phyloP scores from a whole-genome alignment of 2,113 vertebrate species.

The Regulus satrapa region DNA sequence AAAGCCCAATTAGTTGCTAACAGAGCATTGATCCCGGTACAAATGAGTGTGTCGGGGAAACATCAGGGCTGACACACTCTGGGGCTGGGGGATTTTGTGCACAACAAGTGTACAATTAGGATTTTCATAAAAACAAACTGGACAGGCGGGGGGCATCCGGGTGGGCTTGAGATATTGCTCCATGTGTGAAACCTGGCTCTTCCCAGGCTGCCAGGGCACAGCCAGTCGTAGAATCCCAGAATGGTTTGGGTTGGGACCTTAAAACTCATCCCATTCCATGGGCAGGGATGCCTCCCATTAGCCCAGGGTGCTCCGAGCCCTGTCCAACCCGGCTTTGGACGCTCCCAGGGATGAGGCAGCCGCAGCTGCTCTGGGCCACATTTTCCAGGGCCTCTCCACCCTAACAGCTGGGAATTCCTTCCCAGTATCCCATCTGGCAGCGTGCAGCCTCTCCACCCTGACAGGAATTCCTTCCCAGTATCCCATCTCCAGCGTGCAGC shows the following conservation, averaged over 20 bases:
- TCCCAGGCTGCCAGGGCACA: not conserved
- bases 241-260: not conserved
- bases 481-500: not conserved
- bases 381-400: fast-evolving
- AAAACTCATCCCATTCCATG: not conserved
- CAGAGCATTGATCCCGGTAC: constrained; percentile 75
- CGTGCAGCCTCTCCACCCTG: too few species aligned
- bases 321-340: fast-evolving
- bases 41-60: constrained; percentile 67
- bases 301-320: fast-evolving
- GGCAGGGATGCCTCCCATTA: not conserved
- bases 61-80: constrained; percentile 55
- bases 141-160: constrained; percentile 12
- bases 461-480: not conserved
- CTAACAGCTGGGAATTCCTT: fast-evolving
- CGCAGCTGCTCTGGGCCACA: not conserved
- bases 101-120: constrained; percentile 38
- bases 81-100: constrained; percentile 5
- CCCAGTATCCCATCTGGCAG: too few species aligned
- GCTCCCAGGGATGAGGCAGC: not conserved
- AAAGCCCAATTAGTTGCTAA: constrained; percentile 78
- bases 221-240: not conserved
- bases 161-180: not conserved
- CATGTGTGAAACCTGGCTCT: fast-evolving
- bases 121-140: constrained; percentile 7